Evolutionary conservation across 2,888 invertebrate species (phyloP), one percentile per base, ranked within the genome.

Genomic region (Chymomyza procnemis): DNA sequence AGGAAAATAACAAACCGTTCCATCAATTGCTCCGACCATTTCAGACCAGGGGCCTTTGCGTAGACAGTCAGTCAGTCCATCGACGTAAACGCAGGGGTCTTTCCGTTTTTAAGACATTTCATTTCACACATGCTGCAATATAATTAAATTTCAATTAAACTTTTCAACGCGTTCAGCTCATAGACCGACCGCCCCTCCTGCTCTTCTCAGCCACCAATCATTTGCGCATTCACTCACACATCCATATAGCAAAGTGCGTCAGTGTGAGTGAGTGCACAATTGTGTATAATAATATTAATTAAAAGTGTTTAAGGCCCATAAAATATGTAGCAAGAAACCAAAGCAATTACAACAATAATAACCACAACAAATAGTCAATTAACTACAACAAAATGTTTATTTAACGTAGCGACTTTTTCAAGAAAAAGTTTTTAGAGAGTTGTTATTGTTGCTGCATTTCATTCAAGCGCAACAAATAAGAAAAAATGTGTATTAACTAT

Each of bases 101-200:
- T 1, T 41, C 34, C 12, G 34, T 41, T 41, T 41, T 9, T 41
- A 41, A 12, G 34, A 41, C 34, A 12, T 41, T 41, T 41, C 34
- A 12, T 66, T 26, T 75, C 67, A 69, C 68, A 74, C 72, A 73
- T 56, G 60, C 50, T 60, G 61, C 66, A 62, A 56, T 71, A 58
- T 80, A 86, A 88, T 86, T 86, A 80, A 78, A 82, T 75, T 79
- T 78, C 76, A 86, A 88, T 86, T 82, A 84, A 77, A 77, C 74
- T 63, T 69, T 76, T 77, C 79, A 74, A 78, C 78, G 70, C 73
- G 66, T 69, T n/a, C 16, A 22, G 46, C 66, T 60, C 63, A 71
- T 70, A 34, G 18, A 54, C 9, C 30, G 18, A 16, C 50, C 61
- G 46, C 30, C 26, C 4, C 4, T 6, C 26, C 26, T 4, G 3